Evolutionary conservation across 2,113 vertebrate species (phyloP), one percentile per base, ranked within the genome.

Genomic region (Delphinapterus leucas): DNA sequence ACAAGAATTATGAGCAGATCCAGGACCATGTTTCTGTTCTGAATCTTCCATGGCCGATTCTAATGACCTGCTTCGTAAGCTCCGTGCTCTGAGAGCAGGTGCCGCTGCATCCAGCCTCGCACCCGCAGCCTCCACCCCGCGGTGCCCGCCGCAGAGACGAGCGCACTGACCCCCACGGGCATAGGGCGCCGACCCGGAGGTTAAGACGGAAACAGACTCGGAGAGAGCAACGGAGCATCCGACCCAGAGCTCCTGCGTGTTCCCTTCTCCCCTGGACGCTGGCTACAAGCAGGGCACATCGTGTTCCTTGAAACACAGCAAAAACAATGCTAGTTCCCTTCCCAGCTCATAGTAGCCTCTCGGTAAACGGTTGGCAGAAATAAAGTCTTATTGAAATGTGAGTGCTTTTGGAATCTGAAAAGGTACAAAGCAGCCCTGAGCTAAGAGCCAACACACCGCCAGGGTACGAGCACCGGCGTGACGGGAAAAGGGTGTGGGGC

Each of bases 141-240:
- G 0, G 61, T 1, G 12, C 67, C 41, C 1, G 9, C 41, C 0
- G 0, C 14, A 2, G 26, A 63, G 70, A n/a, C 0, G 3, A 26
- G 49, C 6, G 1, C 2, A 28, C 47, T 4, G 10, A 10, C 20
- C 76, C 11, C 11, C 3, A 0, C 0, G 0, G n/a, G 79, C 36
- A 9, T 23, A 6, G 10, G 2, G 36, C 5, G 1, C 70, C 1
- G n/a, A 8, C 0, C 41, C 0, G 14, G 21, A 41, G 0, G 33
- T 1, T 1, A 1, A 58, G 28, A n/a, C 21, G 0, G 2, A 44
- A 14, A 31, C 12, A 1, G 20, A 12, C 2, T 0, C 21, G 36
- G 20, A 28, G 15, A 36, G 9, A 0, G 38, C 6, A 1, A 14
- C 0, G 1, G 33, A 25, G 17, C 28, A 0, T 1, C 4, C 0